These are phyloP conservation scores for Lasioglossum morio DNA, from an alignment of 2,888 invertebrate genomes.

Conservation along the genomic window DNA sequence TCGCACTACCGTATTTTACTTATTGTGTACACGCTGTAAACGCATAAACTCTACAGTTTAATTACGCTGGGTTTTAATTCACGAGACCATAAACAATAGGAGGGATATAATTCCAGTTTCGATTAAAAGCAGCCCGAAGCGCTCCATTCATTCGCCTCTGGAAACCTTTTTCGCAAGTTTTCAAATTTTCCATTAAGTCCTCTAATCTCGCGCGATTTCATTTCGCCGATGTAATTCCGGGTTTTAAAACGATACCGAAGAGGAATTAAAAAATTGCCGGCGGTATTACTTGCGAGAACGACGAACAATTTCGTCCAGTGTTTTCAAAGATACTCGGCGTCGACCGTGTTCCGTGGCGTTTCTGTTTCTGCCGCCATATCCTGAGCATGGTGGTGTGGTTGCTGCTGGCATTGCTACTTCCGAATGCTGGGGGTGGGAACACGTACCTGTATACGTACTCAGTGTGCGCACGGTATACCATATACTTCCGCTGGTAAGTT, in stretches of 20 bases:
- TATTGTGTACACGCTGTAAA: too few species aligned
- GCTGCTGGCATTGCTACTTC: conserved; percentile 63
- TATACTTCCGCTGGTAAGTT: conserved; percentile 42
- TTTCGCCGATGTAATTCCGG: conserved; percentile 11
- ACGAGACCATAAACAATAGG: neutral
- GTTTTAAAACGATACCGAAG: neutral
- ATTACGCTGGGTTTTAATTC: neutral
- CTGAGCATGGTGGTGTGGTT: conserved; percentile 36
- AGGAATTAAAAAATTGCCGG: neutral
- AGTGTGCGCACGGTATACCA: conserved; percentile 11
- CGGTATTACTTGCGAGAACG: conserved; percentile 12
- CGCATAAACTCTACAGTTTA: neutral
- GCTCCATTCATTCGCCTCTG: neutral
- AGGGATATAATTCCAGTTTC: neutral
- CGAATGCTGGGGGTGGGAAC: conserved; percentile 57
- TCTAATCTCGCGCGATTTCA: conserved; percentile 2
- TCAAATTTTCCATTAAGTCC: neutral
- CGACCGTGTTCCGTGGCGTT: conserved; percentile 26
- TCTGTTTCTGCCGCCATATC: conserved; percentile 33
- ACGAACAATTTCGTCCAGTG: conserved; percentile 25
- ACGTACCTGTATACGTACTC: conserved; percentile 30
- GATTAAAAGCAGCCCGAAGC: neutral
- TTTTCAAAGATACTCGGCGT: conserved; percentile 12
- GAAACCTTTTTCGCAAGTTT: neutral
- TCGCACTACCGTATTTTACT: neutral